Evolutionary conservation across 2,888 invertebrate genomes (phyloP).

Genomic region (Pheosia tremula): DNA sequence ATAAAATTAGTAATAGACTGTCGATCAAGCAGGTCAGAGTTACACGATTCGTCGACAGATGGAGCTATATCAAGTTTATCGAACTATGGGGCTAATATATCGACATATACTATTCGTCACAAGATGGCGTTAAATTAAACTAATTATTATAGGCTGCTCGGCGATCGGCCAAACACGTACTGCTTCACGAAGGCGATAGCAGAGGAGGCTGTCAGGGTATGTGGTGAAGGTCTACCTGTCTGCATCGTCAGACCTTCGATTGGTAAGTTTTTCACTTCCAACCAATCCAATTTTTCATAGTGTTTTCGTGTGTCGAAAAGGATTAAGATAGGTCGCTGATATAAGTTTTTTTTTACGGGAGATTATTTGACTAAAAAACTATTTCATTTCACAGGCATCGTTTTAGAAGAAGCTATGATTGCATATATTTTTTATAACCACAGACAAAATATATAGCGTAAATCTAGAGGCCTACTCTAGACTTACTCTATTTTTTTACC

Average conservation of each 20-base stretch:
- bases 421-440: too few species aligned
- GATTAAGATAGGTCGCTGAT: too few species aligned
- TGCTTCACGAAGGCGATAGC: conserved; percentile 96
- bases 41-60: neutral
- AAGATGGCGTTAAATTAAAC: conserved; percentile 6
- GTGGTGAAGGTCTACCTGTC: conserved; percentile 89
- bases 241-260: conserved; percentile 94
- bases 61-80: conserved; percentile 4
- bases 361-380: too few species aligned
- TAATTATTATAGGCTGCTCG: conserved; percentile 82
- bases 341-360: too few species aligned
- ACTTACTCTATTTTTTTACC: too few species aligned
- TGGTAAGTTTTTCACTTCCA: conserved; percentile 75
- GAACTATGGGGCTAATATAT: neutral
- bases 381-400: too few species aligned
- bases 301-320: too few species aligned
- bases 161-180: conserved; percentile 94
- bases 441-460: too few species aligned
- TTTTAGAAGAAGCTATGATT: too few species aligned
- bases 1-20: too few species aligned
- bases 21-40: neutral
- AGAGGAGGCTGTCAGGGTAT: conserved; percentile 88
- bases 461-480: too few species aligned
- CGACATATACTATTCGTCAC: neutral
- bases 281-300: neutral